These are phyloP conservation scores for Poeciliopsis gracilis DNA, from an alignment of 2,797 vertebrate genomes.

Conservation along the genomic window DNA sequence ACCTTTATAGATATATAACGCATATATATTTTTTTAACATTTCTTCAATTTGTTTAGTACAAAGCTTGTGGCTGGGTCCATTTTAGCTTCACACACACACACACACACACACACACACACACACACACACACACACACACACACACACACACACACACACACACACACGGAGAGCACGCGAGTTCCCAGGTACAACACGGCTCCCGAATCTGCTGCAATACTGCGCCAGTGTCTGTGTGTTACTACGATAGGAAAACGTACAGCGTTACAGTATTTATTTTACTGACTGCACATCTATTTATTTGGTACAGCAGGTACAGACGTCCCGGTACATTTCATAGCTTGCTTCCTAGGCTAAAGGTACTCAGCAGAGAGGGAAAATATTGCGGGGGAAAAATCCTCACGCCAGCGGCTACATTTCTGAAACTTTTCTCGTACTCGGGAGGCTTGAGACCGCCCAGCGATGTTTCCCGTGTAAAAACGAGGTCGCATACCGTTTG, in stretches of 20 bases:
- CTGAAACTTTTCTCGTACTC: not conserved
- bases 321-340: constrained; percentile 40
- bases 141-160: constrained; percentile 19
- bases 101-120: constrained; percentile 19
- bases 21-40: constrained; percentile 13
- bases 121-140: constrained; percentile 20
- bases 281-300: constrained; percentile 53
- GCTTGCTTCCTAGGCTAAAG: constrained; percentile 17
- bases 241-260: constrained; percentile 7
- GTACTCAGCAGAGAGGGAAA: constrained; percentile 32
- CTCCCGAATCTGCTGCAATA: constrained; percentile 2
- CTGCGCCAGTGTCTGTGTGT: constrained; percentile 15
- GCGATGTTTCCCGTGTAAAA: not conserved
- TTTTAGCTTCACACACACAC: constrained; percentile 27
- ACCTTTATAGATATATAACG: constrained; percentile 10
- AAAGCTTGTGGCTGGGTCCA: constrained; percentile 37
- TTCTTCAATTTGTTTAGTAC: constrained; percentile 25
- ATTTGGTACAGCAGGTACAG: constrained; percentile 51
- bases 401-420: not conserved
- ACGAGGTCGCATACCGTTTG: not conserved
- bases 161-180: not conserved
- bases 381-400: not conserved
- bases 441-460: not conserved
- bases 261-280: constrained; percentile 32
- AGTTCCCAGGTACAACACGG: constrained; percentile 21